Evolutionary conservation across 2,888 invertebrate genomes (phyloP).

Genomic region (Petrolisthes cinctipes): DNA sequence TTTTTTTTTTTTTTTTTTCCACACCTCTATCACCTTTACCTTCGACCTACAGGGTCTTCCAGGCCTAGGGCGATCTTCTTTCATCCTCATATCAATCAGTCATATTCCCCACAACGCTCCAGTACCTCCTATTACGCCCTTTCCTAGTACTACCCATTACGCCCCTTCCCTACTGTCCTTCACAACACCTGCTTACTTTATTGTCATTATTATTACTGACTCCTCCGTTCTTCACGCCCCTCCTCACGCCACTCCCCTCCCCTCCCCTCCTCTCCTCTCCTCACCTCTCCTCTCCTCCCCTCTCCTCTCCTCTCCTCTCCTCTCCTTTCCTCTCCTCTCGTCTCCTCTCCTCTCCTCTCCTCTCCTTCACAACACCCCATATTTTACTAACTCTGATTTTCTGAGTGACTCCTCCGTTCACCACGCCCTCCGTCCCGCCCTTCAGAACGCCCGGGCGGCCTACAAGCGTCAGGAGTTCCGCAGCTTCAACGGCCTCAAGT

Average conservation of each 20-base stretch:
- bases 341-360: constrained; percentile 49
- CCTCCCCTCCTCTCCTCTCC: constrained; percentile 38
- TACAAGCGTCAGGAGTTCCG: constrained; percentile 65
- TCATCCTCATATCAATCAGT: constrained; percentile 1
- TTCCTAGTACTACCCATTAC: not conserved
- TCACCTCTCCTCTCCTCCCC: constrained; percentile 42
- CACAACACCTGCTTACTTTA: not conserved
- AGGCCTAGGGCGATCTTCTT: not conserved
- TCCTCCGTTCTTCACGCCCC: not conserved
- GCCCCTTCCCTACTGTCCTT: not conserved
- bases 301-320: constrained; percentile 45
- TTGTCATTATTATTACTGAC: too few relatives aligned
- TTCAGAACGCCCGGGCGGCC: constrained; percentile 64
- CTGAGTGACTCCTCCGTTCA: constrained; percentile 44
- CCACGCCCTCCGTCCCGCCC: not conserved
- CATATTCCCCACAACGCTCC: not conserved
- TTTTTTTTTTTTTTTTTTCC: too few relatives aligned
- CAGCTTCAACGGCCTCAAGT: constrained; percentile 55
- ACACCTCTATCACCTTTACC: too few relatives aligned
- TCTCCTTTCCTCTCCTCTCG: constrained; percentile 4
- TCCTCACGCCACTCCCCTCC: not conserved
- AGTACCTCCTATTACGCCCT: not conserved
- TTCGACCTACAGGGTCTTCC: too few relatives aligned
- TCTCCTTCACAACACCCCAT: constrained; percentile 39
- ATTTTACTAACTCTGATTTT: not conserved